These are phyloP conservation scores for Deroplatys truncata DNA, from an alignment of 2,888 invertebrate species.

Conservation along the genomic window DNA sequence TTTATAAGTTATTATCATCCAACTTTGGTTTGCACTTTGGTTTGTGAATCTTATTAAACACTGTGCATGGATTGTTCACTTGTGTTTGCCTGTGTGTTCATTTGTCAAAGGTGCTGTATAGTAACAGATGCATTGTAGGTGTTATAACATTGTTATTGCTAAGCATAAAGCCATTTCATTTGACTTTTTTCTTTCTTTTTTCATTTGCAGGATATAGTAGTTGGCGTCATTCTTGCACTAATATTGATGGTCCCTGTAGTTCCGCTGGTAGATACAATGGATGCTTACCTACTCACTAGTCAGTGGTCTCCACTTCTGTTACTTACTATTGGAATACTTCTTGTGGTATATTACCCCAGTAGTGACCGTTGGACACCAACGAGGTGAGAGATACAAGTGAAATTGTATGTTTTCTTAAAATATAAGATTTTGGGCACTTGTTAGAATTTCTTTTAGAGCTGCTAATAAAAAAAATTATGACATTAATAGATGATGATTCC, in stretches of 20 bases:
- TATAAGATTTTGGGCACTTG: not conserved
- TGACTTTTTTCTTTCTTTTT: slow-evolving; percentile 21
- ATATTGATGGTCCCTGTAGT: slow-evolving; percentile 66
- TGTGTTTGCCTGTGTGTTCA: no score
- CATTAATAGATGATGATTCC: no score
- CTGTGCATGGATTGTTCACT: no score
- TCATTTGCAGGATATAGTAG: slow-evolving; percentile 71
- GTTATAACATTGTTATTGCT: no score
- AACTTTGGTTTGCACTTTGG: no score
- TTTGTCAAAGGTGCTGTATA: no score
- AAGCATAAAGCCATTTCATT: no score
- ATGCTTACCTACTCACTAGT: slow-evolving; percentile 65
- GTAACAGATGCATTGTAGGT: no score
- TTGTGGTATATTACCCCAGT: slow-evolving; percentile 75
- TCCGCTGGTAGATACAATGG: slow-evolving; percentile 69
- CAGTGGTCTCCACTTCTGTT: slow-evolving; percentile 61
- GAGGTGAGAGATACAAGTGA: slow-evolving; percentile 50
- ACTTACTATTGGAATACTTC: slow-evolving; percentile 58
- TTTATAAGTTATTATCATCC: no score
- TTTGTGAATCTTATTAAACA: no score
- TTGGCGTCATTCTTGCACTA: slow-evolving; percentile 66
- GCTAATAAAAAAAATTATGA: no score
- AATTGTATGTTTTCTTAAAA: not conserved
- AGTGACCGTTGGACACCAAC: slow-evolving; percentile 88
- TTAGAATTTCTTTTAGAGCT: no score